Conservation (phyloP, 2,797 vertebrate genomes). For the Brotula barbata region DNA sequence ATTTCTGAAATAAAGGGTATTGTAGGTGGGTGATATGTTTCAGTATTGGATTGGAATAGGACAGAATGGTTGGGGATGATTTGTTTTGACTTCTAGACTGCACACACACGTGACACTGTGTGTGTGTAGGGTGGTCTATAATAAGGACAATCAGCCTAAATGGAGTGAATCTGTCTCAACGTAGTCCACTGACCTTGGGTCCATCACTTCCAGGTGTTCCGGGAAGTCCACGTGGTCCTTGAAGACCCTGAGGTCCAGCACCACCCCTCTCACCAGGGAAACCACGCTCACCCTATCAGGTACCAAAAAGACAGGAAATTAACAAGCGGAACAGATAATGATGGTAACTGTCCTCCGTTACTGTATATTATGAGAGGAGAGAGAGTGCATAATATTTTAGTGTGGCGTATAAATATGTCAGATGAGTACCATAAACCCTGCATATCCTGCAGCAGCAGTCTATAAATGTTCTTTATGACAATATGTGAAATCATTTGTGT, state of each 20-base stretch:
- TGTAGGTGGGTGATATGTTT: background rate
- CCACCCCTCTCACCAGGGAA: conserved; percentile 97
- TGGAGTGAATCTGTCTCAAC: background rate
- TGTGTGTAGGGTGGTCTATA: background rate
- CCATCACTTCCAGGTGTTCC: conserved; percentile 95
- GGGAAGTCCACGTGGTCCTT: conserved; percentile 91
- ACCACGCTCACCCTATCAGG: conserved; percentile 90
- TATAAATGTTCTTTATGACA: background rate
- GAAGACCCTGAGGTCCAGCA: conserved; percentile 90
- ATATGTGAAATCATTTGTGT: background rate
- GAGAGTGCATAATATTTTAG: background rate
- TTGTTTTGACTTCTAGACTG: too few relatives aligned
- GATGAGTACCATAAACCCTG: too few relatives aligned
- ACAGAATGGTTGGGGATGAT: too few relatives aligned
- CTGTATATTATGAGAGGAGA: background rate
- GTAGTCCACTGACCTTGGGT: conserved; percentile 85
- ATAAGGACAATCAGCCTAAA: background rate
- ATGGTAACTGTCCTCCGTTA: background rate
- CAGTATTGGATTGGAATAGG: background rate
- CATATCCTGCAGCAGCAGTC: background rate
- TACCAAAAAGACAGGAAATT: conserved; percentile 28
- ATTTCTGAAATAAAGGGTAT: too few relatives aligned
- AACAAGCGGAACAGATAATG: background rate
- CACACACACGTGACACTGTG: background rate
- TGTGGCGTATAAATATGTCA: too few relatives aligned